phyloP scores from a whole-genome alignment of 2,888 invertebrate species.

The Thalpophila matura region DNA sequence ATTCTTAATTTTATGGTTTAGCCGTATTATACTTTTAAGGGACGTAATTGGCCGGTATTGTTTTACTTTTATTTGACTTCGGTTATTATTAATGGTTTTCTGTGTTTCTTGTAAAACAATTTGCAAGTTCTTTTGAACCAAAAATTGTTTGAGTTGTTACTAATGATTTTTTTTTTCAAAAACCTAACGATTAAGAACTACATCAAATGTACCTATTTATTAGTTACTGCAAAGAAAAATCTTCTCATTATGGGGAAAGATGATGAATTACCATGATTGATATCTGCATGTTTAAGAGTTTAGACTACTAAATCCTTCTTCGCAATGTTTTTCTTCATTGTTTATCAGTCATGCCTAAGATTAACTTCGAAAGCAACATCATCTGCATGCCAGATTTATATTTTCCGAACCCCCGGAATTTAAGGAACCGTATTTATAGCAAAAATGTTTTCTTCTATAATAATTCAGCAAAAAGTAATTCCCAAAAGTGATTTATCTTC shows the following conservation, averaged over 20 bases:
- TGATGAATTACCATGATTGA: neutral
- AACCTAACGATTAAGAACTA: too few relatives aligned
- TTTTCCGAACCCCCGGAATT: too few relatives aligned
- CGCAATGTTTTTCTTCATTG: neutral
- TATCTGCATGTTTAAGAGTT: neutral
- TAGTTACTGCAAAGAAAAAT: neutral
- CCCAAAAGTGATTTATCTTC: constrained; percentile 11
- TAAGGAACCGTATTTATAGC: neutral
- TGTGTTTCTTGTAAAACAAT: constrained; percentile 12
- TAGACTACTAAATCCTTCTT: neutral
- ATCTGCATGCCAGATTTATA: too few relatives aligned
- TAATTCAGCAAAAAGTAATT: constrained; percentile 1
- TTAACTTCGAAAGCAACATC: neutral
- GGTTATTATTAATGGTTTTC: constrained; percentile 31
- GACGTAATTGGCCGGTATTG: constrained; percentile 38
- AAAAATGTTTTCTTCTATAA: neutral
- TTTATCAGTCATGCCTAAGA: neutral
- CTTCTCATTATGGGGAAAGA: neutral
- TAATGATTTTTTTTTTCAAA: neutral
- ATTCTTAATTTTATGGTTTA: constrained; percentile 52
- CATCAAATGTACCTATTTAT: neutral
- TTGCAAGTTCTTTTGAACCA: neutral
- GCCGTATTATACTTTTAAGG: constrained; percentile 36
- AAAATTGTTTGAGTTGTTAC: neutral
- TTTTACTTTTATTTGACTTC: constrained; percentile 28